phyloP scores from a whole-genome alignment of 2,113 vertebrate genomes.

The Hypomesus transpacificus region DNA sequence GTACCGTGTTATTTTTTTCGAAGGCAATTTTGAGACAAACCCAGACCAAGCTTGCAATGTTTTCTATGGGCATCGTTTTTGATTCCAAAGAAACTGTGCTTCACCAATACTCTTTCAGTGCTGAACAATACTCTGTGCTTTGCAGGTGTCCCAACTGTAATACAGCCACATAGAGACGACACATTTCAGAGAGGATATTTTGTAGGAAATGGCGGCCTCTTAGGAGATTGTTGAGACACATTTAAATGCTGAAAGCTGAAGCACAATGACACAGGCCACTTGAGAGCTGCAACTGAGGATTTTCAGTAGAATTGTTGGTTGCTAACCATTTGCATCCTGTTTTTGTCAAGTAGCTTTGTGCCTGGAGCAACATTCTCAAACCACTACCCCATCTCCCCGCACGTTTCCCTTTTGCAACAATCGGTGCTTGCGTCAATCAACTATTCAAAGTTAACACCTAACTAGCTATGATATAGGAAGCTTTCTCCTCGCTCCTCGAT shows the following conservation, averaged over 20 bases:
- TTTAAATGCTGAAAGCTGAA: conserved; percentile 44
- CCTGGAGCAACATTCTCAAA: background rate
- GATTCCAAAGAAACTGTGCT: conserved; percentile 48
- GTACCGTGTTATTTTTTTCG: conserved; percentile 3
- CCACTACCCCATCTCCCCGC: background rate
- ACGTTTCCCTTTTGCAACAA: conserved; percentile 10
- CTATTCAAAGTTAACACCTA: conserved; percentile 30
- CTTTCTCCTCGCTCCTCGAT: conserved; percentile 37
- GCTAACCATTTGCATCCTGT: conserved; percentile 32
- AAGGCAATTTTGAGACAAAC: conserved; percentile 13
- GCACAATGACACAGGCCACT: conserved; percentile 30
- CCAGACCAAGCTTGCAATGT: conserved; percentile 15
- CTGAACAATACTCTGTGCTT: conserved; percentile 53
- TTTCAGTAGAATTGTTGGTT: conserved; percentile 30
- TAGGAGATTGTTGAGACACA: conserved; percentile 35
- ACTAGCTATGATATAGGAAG: conserved; percentile 32
- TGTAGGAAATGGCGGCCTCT: conserved; percentile 25
- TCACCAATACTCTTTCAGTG: conserved; percentile 35
- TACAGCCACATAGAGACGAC: conserved; percentile 30
- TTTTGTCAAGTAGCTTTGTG: conserved; percentile 18
- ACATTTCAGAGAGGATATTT: conserved; percentile 33
- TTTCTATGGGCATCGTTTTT: conserved; percentile 38
- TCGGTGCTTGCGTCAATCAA: conserved; percentile 18
- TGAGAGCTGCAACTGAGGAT: conserved; percentile 36
- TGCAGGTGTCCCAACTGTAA: conserved; percentile 49